A percentile compares a stretch with the other conserved stretches of the same genome.
Conservation (phyloP, 2,113 vertebrate species). For the Pangasianodon gigas region DNA sequence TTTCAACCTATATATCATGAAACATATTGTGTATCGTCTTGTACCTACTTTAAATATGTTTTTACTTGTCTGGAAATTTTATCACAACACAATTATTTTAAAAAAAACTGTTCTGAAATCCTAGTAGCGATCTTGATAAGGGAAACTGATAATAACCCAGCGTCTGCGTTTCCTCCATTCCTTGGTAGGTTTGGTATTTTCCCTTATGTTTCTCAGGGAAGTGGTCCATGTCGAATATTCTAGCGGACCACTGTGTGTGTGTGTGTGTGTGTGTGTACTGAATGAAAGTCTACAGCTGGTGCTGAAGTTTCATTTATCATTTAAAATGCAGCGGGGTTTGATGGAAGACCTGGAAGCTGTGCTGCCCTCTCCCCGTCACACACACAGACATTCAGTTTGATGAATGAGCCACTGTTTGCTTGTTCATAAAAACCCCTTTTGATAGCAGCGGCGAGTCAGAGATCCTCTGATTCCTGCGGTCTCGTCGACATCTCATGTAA, state of each 20-base stretch:
- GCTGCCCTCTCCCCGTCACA: slow-evolving; percentile 1
- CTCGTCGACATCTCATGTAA: background rate
- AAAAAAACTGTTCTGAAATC: background rate
- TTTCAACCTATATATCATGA: too few species aligned
- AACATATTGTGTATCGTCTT: too few species aligned
- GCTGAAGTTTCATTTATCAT: slow-evolving; percentile 32
- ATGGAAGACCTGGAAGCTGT: slow-evolving; percentile 26
- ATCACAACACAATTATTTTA: background rate
- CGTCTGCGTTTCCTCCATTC: background rate
- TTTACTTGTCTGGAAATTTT: background rate
- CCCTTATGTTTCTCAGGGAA: background rate
- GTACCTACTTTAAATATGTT: background rate
- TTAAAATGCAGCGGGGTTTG: slow-evolving; percentile 21
- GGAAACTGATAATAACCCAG: background rate
- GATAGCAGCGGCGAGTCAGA: background rate
- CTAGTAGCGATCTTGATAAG: background rate
- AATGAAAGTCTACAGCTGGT: slow-evolving; percentile 35
- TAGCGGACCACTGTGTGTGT: background rate
- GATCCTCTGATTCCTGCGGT: background rate
- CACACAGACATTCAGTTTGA: slow-evolving; percentile 16
- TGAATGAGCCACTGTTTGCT: slow-evolving; percentile 18
- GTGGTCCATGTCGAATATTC: background rate
- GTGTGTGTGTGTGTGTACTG: slow-evolving; percentile 14
- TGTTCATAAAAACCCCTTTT: slow-evolving; percentile 27
- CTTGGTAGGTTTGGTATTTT: background rate